These are phyloP conservation scores for Platichthys flesus DNA, from an alignment of 2,113 vertebrate genomes.

Conservation along the genomic window DNA sequence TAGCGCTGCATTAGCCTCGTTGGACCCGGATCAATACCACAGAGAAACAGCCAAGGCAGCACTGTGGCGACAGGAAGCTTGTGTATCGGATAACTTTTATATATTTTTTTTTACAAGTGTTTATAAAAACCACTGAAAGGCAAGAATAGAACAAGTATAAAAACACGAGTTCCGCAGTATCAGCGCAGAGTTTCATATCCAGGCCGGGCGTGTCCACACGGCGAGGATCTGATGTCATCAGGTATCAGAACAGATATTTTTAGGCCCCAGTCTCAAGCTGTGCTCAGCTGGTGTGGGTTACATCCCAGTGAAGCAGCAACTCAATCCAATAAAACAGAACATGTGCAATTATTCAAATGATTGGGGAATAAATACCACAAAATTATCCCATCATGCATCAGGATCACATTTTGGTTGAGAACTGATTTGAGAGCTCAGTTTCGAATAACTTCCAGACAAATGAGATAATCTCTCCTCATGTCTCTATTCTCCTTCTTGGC, in stretches of 20 bases:
- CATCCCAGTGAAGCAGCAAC: not conserved
- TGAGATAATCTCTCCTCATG: slow-evolving; percentile 46
- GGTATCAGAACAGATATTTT: slow-evolving; percentile 39
- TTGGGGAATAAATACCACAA: not conserved
- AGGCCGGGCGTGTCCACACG: slow-evolving; percentile 1
- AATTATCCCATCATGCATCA: not conserved
- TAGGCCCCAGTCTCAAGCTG: not conserved
- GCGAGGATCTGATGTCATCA: not conserved
- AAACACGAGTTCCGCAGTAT: not conserved
- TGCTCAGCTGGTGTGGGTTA: not conserved
- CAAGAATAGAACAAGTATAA: not conserved
- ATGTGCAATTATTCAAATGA: slow-evolving; percentile 20
- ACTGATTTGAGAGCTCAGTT: not conserved
- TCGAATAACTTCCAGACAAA: slow-evolving; percentile 28
- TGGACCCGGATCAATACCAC: slow-evolving; percentile 44
- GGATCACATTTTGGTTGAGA: not conserved
- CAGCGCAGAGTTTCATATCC: not conserved
- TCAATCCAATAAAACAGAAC: slow-evolving; percentile 11
- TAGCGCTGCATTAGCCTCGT: slow-evolving; percentile 52
- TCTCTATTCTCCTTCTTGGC: slow-evolving; percentile 43
- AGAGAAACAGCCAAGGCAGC: slow-evolving; percentile 48
- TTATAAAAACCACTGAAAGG: not conserved
- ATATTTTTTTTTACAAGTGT: not conserved
- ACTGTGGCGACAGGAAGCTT: slow-evolving; percentile 31
- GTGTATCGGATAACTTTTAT: slow-evolving; percentile 42